Conservation (phyloP, 2,888 invertebrate species). For the Limnephilus marmoratus region DNA sequence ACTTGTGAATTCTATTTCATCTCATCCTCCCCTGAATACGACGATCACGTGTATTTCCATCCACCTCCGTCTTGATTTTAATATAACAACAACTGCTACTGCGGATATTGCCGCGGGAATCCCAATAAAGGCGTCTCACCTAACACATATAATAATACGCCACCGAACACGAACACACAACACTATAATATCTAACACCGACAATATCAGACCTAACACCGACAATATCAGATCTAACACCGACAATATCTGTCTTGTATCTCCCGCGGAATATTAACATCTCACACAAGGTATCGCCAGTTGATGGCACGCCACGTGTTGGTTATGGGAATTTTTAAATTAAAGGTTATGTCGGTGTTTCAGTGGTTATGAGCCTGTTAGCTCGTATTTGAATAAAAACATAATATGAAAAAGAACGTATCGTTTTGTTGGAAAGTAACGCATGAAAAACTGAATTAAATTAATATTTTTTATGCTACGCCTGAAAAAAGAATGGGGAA, state of each 20-base stretch:
- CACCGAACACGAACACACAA: not conserved
- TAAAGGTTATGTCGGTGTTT: not conserved
- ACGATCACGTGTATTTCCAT: not conserved
- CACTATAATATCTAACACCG: not conserved
- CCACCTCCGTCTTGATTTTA: constrained; percentile 8
- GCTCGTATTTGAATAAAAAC: not conserved
- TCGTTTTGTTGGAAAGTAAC: not conserved
- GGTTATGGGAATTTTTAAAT: constrained; percentile 34
- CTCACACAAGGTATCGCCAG: not conserved
- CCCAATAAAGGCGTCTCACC: constrained; percentile 19
- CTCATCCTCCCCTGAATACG: not conserved
- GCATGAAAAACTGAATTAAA: not conserved
- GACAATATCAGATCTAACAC: not conserved
- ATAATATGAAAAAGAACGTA: not conserved
- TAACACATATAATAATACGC: not conserved
- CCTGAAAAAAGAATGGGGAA: not conserved
- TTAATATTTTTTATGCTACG: not conserved
- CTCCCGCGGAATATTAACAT: not conserved
- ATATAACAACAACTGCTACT: constrained; percentile 29
- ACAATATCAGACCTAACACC: not conserved
- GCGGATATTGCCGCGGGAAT: constrained; percentile 21
- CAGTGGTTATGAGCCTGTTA: not conserved
- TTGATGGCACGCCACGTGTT: constrained; percentile 21
- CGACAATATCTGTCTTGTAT: not conserved
- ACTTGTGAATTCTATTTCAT: not conserved